Conservation (phyloP, 2,888 invertebrate genomes). For the Polietes domitor region DNA sequence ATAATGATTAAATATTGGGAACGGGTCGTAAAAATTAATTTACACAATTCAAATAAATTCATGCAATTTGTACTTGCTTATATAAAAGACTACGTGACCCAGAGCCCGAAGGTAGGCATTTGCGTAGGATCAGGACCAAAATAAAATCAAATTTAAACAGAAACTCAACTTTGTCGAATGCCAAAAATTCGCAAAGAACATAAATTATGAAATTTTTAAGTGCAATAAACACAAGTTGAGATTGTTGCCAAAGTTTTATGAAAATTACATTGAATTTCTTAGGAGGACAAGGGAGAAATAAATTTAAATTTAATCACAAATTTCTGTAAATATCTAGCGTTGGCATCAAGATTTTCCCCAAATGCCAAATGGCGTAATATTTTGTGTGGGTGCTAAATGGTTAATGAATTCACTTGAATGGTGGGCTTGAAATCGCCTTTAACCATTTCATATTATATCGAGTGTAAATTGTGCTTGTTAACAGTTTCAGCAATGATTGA, state of each 20-base stretch:
- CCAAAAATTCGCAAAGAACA: constrained; percentile 1
- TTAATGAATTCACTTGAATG: not conserved
- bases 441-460: not conserved
- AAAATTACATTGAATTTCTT: constrained; percentile 2
- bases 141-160: no score
- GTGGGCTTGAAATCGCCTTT: constrained; percentile 1
- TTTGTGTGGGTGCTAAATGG: not conserved
- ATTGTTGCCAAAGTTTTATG: constrained; percentile 18
- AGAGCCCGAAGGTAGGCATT: not conserved
- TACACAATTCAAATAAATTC: constrained; percentile 20
- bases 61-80: constrained; percentile 31
- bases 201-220: constrained; percentile 38
- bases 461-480: constrained; percentile 44
- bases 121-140: no score
- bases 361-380: not conserved
- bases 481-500: constrained; percentile 48
- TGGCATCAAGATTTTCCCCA: not conserved
- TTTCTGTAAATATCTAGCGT: no score
- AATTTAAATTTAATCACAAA: not conserved
- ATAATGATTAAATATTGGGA: constrained; percentile 24
- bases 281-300: not conserved
- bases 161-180: constrained; percentile 3
- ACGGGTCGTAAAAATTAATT: constrained; percentile 33
- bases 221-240: not conserved
- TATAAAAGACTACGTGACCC: constrained; percentile 36